Base-by-base conservation (phyloP, 2,113 vertebrate genomes). In the Leptobrachium leishanense region DNA sequence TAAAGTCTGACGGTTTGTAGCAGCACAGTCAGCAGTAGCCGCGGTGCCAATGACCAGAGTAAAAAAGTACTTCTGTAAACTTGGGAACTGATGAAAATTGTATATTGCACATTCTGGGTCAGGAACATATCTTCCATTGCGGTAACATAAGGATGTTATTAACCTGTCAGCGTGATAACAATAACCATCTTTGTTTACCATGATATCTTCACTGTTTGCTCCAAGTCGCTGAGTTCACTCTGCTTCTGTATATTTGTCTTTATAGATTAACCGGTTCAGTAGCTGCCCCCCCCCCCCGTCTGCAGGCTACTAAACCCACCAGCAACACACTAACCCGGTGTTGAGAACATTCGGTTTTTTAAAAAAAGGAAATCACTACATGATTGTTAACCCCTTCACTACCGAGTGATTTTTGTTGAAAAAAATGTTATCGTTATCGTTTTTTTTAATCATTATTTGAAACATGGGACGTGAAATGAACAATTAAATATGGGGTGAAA, bases 1-100 rank as follows among this genome's bases (percentile, higher is more conserved):
- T 80, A 77, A 31, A 75, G 72, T 89, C 85, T 87, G 85, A 86
- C 88, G 87, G 46, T 20, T 44, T 50, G 6, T 88, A 84, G 86
- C 85, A 91, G 81, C 0, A 3, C 46, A 87, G 76, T 85, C 83
- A 84, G 82, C 83, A 77, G 55, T 57, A 74, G 82, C 83, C 82
- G 75, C 82, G 4, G 46, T 84, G 79, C 86, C 78, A 85, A 43
- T 15, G 43, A 78, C 71, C 64, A 68, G 54, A 74, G 72, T 68
- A 81, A 74, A 64, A 68, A 65, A 67, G 42, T 41, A 72, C 72
- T 46, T 31, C 31, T 72, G 20, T 68, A 81, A 68, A 74, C 42
- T 74, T 71, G 74, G 78, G 64, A 53, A 54, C 46, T 70, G n/a
- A 1, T 73, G 70, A 67, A 74, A 80, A 80, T 80, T 81, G 71